These are phyloP conservation scores for Dinomys branickii DNA, from an alignment of 2,113 vertebrate species.

Conservation along the genomic window DNA sequence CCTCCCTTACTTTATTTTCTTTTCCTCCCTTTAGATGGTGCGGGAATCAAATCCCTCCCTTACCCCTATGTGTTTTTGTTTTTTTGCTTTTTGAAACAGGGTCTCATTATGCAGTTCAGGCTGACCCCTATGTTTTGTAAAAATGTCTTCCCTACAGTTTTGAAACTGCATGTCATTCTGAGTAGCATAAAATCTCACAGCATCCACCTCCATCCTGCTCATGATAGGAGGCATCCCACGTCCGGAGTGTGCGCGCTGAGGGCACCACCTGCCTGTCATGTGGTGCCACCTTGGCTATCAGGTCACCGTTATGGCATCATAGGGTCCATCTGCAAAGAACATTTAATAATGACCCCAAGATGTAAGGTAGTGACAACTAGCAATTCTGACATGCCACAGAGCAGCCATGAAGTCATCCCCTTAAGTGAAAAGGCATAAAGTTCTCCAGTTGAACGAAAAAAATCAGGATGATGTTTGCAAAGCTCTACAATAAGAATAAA, in stretches of 20 bases:
- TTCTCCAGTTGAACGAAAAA: not conserved
- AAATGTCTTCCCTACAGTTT: not conserved
- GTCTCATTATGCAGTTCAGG: no score
- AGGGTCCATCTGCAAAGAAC: not conserved
- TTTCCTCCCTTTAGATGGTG: no score
- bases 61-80: no score
- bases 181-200: not conserved
- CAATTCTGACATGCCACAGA: not conserved
- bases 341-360: not conserved
- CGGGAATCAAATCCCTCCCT: no score
- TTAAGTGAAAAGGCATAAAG: not conserved
- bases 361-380: not conserved
- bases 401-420: not conserved
- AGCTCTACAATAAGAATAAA: not conserved
- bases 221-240: rapidly evolving
- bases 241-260: not conserved
- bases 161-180: not conserved
- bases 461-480: not conserved
- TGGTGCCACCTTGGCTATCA: no score
- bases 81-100: no score
- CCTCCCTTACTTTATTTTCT: no score
- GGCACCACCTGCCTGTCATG: not conserved
- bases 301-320: no score
- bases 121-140: not conserved
- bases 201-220: not conserved